A percentile compares a stretch with the other conserved stretches of the same genome.
These are phyloP conservation scores for Caenorhabditis becei DNA, from an alignment of 2,888 invertebrate species.

Conservation along the genomic window DNA sequence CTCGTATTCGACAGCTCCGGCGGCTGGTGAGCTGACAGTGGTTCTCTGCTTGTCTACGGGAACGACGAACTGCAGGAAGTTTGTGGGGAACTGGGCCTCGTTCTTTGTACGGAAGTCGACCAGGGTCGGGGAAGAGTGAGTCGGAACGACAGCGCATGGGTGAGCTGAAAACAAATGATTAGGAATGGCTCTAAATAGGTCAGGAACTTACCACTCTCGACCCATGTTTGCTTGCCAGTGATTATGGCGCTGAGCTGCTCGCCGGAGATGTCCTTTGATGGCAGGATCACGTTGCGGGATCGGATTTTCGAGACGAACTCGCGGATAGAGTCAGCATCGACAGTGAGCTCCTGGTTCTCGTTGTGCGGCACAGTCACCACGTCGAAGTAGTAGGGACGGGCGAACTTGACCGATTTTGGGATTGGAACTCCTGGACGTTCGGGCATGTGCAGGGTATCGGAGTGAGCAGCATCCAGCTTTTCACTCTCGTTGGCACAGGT, in stretches of 20 bases:
- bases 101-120: conserved; percentile 34
- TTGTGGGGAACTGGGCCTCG: conserved; percentile 11
- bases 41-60: conserved; percentile 48
- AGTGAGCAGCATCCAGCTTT: conserved; percentile 19
- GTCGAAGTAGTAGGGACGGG: conserved; percentile 55
- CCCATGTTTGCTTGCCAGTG: conserved; percentile 42
- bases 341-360: conserved; percentile 38
- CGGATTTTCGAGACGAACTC: conserved; percentile 56
- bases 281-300: conserved; percentile 37
- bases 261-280: conserved; percentile 37
- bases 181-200: background rate
- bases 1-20: conserved; percentile 28
- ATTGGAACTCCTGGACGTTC: conserved; percentile 15
- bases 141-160: conserved; percentile 41
- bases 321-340: conserved; percentile 4
- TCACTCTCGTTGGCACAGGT: conserved; percentile 49
- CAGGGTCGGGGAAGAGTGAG: conserved; percentile 32
- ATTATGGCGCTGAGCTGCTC: conserved; percentile 32
- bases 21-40: conserved; percentile 28
- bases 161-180: conserved; percentile 28
- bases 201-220: conserved; percentile 31
- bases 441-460: conserved; percentile 25
- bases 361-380: conserved; percentile 52
- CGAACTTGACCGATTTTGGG: conserved; percentile 23
- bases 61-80: conserved; percentile 12